phyloP scores from a whole-genome alignment of 2,113 vertebrate species.

The Microtus pennsylvanicus region DNA sequence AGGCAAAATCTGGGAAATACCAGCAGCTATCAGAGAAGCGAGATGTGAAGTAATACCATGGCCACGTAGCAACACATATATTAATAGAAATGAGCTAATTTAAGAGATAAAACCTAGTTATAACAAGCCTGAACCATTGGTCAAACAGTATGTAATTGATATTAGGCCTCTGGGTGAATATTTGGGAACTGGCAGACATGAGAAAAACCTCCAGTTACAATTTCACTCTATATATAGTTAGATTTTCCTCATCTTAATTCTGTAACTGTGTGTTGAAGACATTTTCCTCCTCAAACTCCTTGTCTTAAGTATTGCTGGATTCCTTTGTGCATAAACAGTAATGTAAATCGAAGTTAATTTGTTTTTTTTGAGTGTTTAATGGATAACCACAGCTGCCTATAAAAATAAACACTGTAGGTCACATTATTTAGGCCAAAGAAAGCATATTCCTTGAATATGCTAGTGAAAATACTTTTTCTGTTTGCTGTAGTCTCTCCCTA shows the following conservation, averaged over 20 bases:
- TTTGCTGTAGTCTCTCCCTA: neutral
- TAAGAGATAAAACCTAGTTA: no score
- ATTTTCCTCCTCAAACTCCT: neutral
- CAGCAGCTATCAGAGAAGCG: no score
- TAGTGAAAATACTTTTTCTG: neutral
- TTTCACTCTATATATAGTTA: neutral
- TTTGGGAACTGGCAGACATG: no score
- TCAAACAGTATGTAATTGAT: no score
- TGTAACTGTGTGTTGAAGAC: neutral
- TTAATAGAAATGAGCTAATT: no score
- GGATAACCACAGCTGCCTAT: neutral
- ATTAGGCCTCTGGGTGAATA: no score
- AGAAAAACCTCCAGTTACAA: no score
- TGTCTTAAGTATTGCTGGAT: neutral
- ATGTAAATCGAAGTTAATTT: neutral
- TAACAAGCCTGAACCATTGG: no score
- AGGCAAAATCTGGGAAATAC: no score
- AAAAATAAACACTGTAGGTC: neutral
- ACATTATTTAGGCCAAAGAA: neutral
- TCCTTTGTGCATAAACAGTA: neutral
- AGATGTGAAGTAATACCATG: no score
- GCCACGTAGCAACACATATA: no score
- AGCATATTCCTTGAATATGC: neutral
- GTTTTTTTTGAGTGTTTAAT: neutral
- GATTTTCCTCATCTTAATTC: neutral